Percentiles rank a stretch among this genome's conserved stretches.
Evolutionary conservation across 92 coral and sea anemone species (phyloP).

Genomic region (Paramuricea clavata): DNA sequence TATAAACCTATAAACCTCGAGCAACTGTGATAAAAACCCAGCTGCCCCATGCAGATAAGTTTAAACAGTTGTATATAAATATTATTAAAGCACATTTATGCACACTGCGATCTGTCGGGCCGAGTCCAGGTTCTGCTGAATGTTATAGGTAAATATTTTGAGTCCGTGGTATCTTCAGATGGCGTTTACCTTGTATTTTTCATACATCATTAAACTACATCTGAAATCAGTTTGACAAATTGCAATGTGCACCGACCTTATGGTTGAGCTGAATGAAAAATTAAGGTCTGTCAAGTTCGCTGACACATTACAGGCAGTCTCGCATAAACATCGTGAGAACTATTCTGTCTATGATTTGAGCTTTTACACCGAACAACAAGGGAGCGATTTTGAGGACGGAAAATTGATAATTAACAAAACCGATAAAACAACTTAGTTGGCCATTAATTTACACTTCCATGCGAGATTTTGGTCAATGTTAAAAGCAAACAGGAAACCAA

Average conservation of each 20-base stretch:
- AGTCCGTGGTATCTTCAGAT: not conserved
- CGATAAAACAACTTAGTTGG: constrained; percentile 5
- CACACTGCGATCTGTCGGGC: not conserved
- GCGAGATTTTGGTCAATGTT: not conserved
- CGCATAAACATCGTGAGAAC: not conserved
- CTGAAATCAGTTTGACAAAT: not conserved
- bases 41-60: too few relatives aligned
- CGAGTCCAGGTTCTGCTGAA: not conserved
- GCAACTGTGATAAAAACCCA: not conserved
- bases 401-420: not conserved
- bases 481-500: not conserved
- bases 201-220: not conserved
- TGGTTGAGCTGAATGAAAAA: too few relatives aligned
- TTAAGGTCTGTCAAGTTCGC: too few relatives aligned
- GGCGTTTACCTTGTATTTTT: not conserved
- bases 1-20: not conserved
- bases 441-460: not conserved
- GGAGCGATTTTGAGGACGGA: not conserved
- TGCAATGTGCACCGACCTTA: not conserved
- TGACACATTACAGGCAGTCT: not conserved
- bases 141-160: not conserved
- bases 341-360: not conserved
- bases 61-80: not conserved
- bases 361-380: not conserved
- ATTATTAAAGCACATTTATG: not conserved